A percentile compares a stretch with the other conserved stretches of the same genome.
Conservation (phyloP, 2,888 invertebrate species). For the Plebejus anna region DNA sequence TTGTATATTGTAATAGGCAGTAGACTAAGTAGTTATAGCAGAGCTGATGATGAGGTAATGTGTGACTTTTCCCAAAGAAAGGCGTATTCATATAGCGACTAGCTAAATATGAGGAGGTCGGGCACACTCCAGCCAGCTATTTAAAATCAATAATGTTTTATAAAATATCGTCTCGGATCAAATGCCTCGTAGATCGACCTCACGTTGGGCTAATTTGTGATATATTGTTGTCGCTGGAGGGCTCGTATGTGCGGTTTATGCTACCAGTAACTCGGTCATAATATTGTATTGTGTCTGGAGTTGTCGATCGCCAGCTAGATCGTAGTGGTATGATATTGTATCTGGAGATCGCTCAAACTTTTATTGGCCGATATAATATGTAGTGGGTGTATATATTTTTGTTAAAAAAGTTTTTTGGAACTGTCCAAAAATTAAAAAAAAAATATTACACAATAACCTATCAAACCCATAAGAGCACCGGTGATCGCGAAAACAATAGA, state of each 20-base stretch:
- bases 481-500: no score
- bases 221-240: background rate
- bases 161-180: constrained; percentile 70
- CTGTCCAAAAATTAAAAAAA: no score
- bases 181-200: constrained; percentile 51
- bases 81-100: constrained; percentile 47
- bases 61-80: constrained; percentile 39
- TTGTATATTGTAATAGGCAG: no score
- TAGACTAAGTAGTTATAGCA: background rate
- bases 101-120: constrained; percentile 56
- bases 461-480: no score
- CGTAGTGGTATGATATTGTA: background rate
- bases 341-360: background rate
- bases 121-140: constrained; percentile 51
- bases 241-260: background rate
- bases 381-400: no score
- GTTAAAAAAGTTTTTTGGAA: no score
- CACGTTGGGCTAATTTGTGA: constrained; percentile 37
- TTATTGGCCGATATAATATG: no score
- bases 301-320: background rate
- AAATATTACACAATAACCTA: no score
- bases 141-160: constrained; percentile 73
- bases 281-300: background rate
- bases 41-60: background rate
- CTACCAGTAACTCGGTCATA: background rate